These are phyloP conservation scores for Propithecus perrieri DNA, from an alignment of 2,797 vertebrate species.

Conservation along the genomic window DNA sequence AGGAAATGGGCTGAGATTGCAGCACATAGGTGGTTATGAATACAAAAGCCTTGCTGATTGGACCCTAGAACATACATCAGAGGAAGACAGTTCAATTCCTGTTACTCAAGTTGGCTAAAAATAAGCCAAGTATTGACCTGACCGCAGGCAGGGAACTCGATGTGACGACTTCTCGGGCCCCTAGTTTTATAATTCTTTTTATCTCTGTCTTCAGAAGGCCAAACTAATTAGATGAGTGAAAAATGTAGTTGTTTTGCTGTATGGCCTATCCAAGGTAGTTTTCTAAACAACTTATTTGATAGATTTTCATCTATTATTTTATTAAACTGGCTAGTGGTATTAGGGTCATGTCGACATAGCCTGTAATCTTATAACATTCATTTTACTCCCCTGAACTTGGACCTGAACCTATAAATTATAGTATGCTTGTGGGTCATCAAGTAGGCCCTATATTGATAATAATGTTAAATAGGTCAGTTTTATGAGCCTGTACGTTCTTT, in stretches of 20 bases:
- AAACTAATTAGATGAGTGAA: neutral
- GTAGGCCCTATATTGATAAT: neutral
- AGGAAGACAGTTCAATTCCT: slow-evolving; percentile 56
- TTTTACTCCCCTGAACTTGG: slow-evolving; percentile 1
- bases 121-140: slow-evolving; percentile 26
- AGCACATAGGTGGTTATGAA: slow-evolving; percentile 44
- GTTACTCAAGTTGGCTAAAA: slow-evolving; percentile 60
- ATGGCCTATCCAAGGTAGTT: neutral
- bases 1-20: slow-evolving; percentile 66
- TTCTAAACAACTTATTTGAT: neutral
- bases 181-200: neutral
- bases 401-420: neutral
- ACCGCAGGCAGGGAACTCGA: neutral
- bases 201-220: neutral
- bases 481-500: neutral
- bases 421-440: neutral
- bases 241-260: neutral
- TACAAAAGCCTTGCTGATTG: slow-evolving; percentile 60
- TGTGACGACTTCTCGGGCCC: neutral
- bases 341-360: neutral
- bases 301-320: slow-evolving; percentile 20
- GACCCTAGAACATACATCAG: slow-evolving; percentile 59
- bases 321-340: slow-evolving; percentile 24
- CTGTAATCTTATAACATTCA: slow-evolving; percentile 14
- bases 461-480: neutral